Percentiles rank a stretch among this genome's conserved stretches.
Conservation (phyloP, 2,797 vertebrate genomes). For the Galaxias olidus region DNA sequence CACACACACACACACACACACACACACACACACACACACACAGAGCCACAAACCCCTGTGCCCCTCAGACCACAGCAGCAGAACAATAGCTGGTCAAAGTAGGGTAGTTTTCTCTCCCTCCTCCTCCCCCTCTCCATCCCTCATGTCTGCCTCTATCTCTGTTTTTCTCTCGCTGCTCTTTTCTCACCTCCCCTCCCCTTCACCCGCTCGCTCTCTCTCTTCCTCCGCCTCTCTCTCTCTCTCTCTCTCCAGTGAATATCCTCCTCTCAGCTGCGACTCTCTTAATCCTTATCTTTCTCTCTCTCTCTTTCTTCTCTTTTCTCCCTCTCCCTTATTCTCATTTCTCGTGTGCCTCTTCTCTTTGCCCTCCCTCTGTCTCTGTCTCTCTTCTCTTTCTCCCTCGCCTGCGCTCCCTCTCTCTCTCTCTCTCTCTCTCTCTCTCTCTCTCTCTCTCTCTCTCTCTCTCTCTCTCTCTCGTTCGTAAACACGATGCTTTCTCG, state of each 20-base stretch:
- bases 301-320: conserved; percentile 7
- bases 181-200: conserved; percentile 2
- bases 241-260: neutral
- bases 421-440: conserved; percentile 20
- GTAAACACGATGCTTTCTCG: conserved; percentile 75
- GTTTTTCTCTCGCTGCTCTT: conserved; percentile 9
- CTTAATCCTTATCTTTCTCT: conserved; percentile 6
- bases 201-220: conserved; percentile 7
- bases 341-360: conserved; percentile 2
- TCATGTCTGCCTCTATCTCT: conserved; percentile 22
- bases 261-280: neutral
- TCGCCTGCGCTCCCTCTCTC: conserved; percentile 26
- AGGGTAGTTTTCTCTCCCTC: conserved; percentile 46
- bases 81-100: conserved; percentile 66
- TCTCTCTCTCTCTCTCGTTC: conserved; percentile 46
- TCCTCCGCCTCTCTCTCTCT: neutral
- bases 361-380: conserved; percentile 2
- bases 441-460: conserved; percentile 18
- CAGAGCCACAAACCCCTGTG: neutral
- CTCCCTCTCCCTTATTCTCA: conserved; percentile 2
- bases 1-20: conserved; percentile 12
- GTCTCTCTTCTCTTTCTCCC: conserved; percentile 22
- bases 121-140: conserved; percentile 13
- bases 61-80: conserved; percentile 43
- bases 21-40: neutral